phyloP scores from a whole-genome alignment of 1,140 invertebrate species.

The Eriocheir sinensis region DNA sequence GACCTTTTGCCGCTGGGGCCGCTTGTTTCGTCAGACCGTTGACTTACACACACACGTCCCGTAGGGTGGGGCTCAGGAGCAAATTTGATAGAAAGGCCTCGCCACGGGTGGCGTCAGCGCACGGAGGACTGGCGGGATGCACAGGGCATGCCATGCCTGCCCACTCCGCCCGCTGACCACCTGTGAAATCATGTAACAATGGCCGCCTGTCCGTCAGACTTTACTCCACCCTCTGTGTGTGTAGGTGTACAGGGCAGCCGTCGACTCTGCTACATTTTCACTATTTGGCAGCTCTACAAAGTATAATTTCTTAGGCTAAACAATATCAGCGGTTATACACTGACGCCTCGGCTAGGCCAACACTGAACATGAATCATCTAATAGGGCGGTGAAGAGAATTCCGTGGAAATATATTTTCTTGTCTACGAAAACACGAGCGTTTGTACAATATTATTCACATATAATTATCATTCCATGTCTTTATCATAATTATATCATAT shows the following conservation, averaged over 20 bases:
- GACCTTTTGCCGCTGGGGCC: background rate
- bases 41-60: background rate
- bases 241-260: background rate
- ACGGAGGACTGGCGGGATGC: background rate
- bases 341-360: background rate
- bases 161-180: background rate
- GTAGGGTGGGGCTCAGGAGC: conserved; percentile 1
- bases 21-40: background rate
- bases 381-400: conserved; percentile 10
- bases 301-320: background rate
- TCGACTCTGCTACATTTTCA: background rate
- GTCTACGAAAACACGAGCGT: conserved; percentile 25
- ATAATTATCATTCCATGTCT: background rate
- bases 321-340: background rate
- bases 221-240: too few relatives aligned
- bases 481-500: conserved; percentile 19
- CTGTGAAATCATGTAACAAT: background rate
- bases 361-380: conserved; percentile 44
- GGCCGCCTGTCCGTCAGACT: background rate
- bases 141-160: too few relatives aligned
- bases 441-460: conserved; percentile 54
- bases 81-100: background rate
- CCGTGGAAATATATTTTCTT: conserved; percentile 29
- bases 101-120: background rate
- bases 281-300: background rate